A percentile compares a stretch with the other conserved stretches of the same genome.
Evolutionary conservation across 2,888 invertebrate genomes (phyloP).

Genomic region (Tromatobia lineatoria): DNA sequence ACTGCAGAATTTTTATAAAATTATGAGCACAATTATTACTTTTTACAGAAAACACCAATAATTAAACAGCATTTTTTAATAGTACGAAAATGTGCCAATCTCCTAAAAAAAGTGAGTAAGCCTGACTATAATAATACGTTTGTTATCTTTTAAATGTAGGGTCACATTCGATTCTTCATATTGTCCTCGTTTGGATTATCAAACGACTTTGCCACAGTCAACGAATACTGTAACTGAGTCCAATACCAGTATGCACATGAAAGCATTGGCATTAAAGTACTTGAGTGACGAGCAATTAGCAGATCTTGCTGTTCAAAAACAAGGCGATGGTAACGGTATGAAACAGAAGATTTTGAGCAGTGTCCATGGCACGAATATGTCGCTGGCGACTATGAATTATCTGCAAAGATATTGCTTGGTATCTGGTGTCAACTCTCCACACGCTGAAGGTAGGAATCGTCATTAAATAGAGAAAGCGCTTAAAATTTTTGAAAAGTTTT

Average conservation of each 20-base stretch:
- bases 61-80: not conserved
- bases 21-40: no score
- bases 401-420: slow-evolving; percentile 90
- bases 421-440: slow-evolving; percentile 82
- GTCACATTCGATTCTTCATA: slow-evolving; percentile 80
- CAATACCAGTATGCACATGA: slow-evolving; percentile 87
- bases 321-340: slow-evolving; percentile 75
- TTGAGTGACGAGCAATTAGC: slow-evolving; percentile 86
- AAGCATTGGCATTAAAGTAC: slow-evolving; percentile 87
- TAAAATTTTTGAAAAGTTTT: no score
- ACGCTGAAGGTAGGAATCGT: slow-evolving; percentile 73
- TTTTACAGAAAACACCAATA: not conserved
- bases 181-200: slow-evolving; percentile 79
- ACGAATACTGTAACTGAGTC: slow-evolving; percentile 79
- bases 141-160: slow-evolving; percentile 53
- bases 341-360: slow-evolving; percentile 80
- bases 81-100: not conserved
- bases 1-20: no score
- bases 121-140: not conserved
- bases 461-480: not conserved
- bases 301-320: slow-evolving; percentile 79
- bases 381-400: slow-evolving; percentile 90
- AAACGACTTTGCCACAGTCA: slow-evolving; percentile 76
- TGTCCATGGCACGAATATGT: slow-evolving; percentile 87
- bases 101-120: not conserved